These are phyloP conservation scores for Drosophila nebulosa DNA, from an alignment of 1,140 invertebrate species.

Conservation along the genomic window DNA sequence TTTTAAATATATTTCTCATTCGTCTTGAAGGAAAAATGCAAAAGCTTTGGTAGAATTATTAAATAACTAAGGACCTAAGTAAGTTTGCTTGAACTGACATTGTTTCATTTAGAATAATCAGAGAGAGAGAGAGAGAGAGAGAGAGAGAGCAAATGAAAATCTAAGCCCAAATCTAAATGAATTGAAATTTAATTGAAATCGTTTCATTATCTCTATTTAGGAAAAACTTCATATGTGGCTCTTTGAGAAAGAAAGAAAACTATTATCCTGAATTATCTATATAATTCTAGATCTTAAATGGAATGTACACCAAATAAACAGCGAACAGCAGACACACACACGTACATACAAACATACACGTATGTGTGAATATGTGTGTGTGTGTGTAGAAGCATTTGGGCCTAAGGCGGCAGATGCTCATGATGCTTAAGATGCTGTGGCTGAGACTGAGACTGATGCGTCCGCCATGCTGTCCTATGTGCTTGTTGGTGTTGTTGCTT, in stretches of 20 bases:
- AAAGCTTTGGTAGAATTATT: too few species aligned
- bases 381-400: slow-evolving; percentile 22
- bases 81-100: too few species aligned
- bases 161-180: too few species aligned
- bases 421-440: slow-evolving; percentile 37
- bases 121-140: too few species aligned
- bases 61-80: too few species aligned
- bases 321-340: neutral
- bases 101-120: too few species aligned
- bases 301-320: neutral
- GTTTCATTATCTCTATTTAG: neutral
- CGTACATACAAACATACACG: neutral
- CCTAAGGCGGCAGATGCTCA: slow-evolving; percentile 50
- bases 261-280: neutral
- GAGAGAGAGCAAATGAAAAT: too few species aligned
- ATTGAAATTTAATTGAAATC: neutral
- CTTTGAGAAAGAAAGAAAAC: neutral
- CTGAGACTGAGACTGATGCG: slow-evolving; percentile 62
- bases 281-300: neutral
- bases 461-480: slow-evolving; percentile 55
- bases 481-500: slow-evolving; percentile 11
- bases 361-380: neutral
- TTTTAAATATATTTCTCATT: slow-evolving; percentile 25
- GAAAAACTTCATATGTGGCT: neutral
- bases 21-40: neutral